Base-by-base conservation (phyloP, 2,888 invertebrate species). In the Conchocele bisecta region DNA sequence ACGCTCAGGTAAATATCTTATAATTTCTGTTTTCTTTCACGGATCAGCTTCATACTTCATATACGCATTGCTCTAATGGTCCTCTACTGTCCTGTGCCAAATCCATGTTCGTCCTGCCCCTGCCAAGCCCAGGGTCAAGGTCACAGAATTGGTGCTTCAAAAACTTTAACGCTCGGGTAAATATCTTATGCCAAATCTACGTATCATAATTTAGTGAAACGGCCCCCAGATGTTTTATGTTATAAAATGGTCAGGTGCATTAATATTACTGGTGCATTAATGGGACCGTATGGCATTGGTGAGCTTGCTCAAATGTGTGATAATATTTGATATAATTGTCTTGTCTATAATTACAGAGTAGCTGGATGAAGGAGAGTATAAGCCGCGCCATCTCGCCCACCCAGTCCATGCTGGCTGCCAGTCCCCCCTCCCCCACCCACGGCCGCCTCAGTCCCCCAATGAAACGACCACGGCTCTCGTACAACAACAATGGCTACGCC, bases 291-390 rank as follows among this genome's bases (percentile, higher is more conserved):
- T n/a, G n/a, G n/a, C n/a, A n/a, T n/a, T n/a, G n/a, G n/a, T n/a
- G n/a, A n/a, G n/a, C n/a, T n/a, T 42, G 42, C 22, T n/a, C 42
- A 20, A 22, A 9, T 35, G 11, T 35, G 37, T n/a, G 11, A 35
- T 35, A 35, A 11, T 35, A 11, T 35, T 35, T 35, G 11, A 35
- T 35, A 11, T 41, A 11, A n/a, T 20, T 29, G 3, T 20, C 28
- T 33, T 20, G 7, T 7, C 59, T n/a, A n/a, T n/a, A n/a, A n/a
- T 88, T 89, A 4, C 91, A 95, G 92, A 95, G 95, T 77, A 95
- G 94, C 90, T 95, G 97, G 86, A 96, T 97, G 95, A 95, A 95
- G 89, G 96, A 97, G 92, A 95, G 96, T 33, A 96, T 98, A 71
- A 42, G 35, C 15, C 59, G 71, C 3, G 71, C 71, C 1, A 66